Evolutionary conservation across 2,888 invertebrate species (phyloP).

Genomic region (Drosophila hawaiiensis): DNA sequence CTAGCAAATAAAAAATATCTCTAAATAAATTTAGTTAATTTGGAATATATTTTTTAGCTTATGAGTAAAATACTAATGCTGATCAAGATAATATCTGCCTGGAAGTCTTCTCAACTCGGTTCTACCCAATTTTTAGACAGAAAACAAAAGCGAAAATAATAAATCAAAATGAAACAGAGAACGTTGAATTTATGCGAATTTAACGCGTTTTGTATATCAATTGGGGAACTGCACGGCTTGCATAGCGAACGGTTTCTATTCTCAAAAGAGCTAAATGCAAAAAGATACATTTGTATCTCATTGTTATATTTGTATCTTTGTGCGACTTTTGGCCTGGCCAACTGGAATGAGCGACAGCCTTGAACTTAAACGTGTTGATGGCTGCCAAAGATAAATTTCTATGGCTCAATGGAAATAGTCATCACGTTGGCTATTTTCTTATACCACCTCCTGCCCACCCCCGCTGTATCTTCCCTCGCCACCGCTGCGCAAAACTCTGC

Average conservation of each 20-base stretch:
- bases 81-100: background rate
- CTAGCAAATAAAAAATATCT: background rate
- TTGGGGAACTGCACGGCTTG: conserved; percentile 25
- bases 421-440: background rate
- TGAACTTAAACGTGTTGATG: conserved; percentile 49
- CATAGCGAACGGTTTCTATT: conserved; percentile 3
- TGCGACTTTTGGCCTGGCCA: conserved; percentile 1
- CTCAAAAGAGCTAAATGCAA: background rate
- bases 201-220: conserved; percentile 58
- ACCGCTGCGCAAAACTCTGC: background rate
- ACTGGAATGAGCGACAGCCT: conserved; percentile 31
- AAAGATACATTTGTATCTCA: conserved; percentile 22
- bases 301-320: conserved; percentile 3
- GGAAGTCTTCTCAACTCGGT: background rate
- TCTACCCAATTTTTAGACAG: background rate
- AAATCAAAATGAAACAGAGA: conserved; percentile 26
- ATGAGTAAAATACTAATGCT: background rate
- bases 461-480: background rate
- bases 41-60: background rate
- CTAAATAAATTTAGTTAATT: background rate
- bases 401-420: background rate
- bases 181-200: conserved; percentile 51
- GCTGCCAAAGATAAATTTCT: conserved; percentile 8
- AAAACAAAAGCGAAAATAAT: background rate
- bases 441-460: too few relatives aligned